Evolutionary conservation across 2,888 invertebrate genomes (phyloP), one percentile per base, ranked within the genome.

Genomic region (Megalurothrips usitatus): DNA sequence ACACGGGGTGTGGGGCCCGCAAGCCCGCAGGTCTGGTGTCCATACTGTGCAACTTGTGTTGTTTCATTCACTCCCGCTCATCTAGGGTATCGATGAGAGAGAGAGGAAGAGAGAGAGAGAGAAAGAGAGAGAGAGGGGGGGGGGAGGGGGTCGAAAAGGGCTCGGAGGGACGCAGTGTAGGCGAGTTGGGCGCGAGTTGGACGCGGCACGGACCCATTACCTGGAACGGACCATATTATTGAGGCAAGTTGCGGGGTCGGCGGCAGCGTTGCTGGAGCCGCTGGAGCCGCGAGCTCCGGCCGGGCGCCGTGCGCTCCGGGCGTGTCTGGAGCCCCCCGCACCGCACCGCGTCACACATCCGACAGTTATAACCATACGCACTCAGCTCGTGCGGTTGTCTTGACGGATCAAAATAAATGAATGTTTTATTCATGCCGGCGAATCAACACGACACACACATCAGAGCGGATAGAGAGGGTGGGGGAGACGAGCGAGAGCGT

Each of bases 11-110:
- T 9, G 3, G 52, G 34, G 3, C 52, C 14, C 58, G 58, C 58
- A 10, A 17, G 17, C 58, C n/a, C 58, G 58, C 58, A 6, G 58
- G 58, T 0, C 58, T 17, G 14, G 58, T 52, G 52, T 52, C 52
- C 52, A 52, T 52, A 52, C 58, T n/a, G 23, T 75, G 68, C 68
- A 75, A 75, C 68, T 75, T 75, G 68, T 26, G 68, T 68, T 68
- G 68, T 26, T 75, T 12, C 68, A 43, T 6, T 43, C 34, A 43
- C 34, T 43, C 34, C 34, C 34, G 34, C 34, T 43, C 34, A 43
- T 43, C 34, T 2, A 43, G 2, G 34, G 34, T 43, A 43, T 43
- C 34, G 34, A 43, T 43, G 58, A 0, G 14, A n/a, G 58, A 19
- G 58, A 17, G 58, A 17, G 17, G 6, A 17, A 17, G 58, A n/a